phyloP scores from a whole-genome alignment of 2,888 invertebrate species.

The Villa cingulata region DNA sequence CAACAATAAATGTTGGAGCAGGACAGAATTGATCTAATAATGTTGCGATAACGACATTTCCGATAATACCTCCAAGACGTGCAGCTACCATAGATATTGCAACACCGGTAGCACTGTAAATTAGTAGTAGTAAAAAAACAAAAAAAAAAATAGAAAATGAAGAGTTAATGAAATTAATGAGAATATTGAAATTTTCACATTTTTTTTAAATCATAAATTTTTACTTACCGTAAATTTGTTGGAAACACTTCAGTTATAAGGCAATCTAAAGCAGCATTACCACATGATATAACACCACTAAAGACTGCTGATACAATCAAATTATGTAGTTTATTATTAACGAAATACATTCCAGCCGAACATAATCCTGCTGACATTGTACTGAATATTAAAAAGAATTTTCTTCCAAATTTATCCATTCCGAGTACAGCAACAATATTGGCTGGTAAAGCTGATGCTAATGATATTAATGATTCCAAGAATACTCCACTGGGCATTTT shows the following conservation, averaged over 20 bases:
- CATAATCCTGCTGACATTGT: conserved; percentile 73
- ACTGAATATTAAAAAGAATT: conserved; percentile 60
- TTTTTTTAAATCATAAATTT: background rate
- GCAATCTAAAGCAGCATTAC: conserved; percentile 82
- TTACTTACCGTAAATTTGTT: conserved; percentile 62
- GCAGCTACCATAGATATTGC: conserved; percentile 84
- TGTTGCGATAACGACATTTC: conserved; percentile 65
- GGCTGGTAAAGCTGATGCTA: conserved; percentile 73
- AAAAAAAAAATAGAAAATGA: background rate
- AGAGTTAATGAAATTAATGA: too few species aligned
- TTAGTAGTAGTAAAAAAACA: too few species aligned
- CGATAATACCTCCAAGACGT: conserved; percentile 72
- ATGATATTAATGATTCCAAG: conserved; percentile 73
- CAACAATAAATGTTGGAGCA: conserved; percentile 83
- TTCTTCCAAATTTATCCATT: conserved; percentile 76
- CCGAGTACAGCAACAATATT: conserved; percentile 68
- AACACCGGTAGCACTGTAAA: conserved; percentile 75
- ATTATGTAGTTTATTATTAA: conserved; percentile 70
- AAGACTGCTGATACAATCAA: conserved; percentile 71
- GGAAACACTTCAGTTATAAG: conserved; percentile 88
- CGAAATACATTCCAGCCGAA: conserved; percentile 73
- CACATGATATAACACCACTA: conserved; percentile 77
- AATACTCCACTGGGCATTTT: conserved; percentile 68
- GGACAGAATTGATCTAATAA: conserved; percentile 79
- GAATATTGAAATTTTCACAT: background rate